These are phyloP conservation scores for Dorcus parallelipipedus DNA, from an alignment of 2,888 invertebrate genomes.

Conservation along the genomic window DNA sequence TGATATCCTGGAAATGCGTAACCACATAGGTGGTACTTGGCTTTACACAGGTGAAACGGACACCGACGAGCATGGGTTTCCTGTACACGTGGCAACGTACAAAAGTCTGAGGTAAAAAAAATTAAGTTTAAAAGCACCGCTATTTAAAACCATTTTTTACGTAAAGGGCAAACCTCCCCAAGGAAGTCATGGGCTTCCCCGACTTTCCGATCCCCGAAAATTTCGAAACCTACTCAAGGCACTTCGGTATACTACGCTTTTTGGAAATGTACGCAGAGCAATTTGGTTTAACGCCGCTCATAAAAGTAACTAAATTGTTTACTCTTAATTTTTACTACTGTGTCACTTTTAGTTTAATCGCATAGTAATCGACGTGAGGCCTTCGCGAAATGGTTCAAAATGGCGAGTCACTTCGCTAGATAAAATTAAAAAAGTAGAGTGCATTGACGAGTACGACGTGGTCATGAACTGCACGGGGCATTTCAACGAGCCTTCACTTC, in stretches of 20 bases:
- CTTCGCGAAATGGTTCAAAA: constrained; percentile 45
- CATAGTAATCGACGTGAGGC: constrained; percentile 51
- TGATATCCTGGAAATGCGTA: constrained; percentile 72
- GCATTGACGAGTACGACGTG: constrained; percentile 64
- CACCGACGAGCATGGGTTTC: constrained; percentile 68
- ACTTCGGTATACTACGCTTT: constrained; percentile 70
- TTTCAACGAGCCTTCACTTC: constrained; percentile 74
- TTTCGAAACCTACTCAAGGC: constrained; percentile 69
- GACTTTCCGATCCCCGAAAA: constrained; percentile 76
- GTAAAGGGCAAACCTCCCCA: constrained; percentile 86
- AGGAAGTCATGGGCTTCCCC: constrained; percentile 89
- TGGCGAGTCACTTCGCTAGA: constrained; percentile 63
- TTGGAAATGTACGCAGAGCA: constrained; percentile 68
- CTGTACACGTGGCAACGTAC: constrained; percentile 89
- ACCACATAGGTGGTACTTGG: constrained; percentile 85
- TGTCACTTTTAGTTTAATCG: constrained; percentile 35
- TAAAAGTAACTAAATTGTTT: constrained; percentile 55
- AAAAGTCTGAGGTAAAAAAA: constrained; percentile 69
- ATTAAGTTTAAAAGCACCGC: not conserved
- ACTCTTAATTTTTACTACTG: not conserved
- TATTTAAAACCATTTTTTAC: not conserved
- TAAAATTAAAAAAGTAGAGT: constrained; percentile 49
- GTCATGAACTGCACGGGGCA: constrained; percentile 84
- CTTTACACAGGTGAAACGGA: constrained; percentile 75
- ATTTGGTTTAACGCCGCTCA: constrained; percentile 61